Base-by-base conservation (phyloP, 2,888 invertebrate species). In the Parasteatoda lunata region DNA sequence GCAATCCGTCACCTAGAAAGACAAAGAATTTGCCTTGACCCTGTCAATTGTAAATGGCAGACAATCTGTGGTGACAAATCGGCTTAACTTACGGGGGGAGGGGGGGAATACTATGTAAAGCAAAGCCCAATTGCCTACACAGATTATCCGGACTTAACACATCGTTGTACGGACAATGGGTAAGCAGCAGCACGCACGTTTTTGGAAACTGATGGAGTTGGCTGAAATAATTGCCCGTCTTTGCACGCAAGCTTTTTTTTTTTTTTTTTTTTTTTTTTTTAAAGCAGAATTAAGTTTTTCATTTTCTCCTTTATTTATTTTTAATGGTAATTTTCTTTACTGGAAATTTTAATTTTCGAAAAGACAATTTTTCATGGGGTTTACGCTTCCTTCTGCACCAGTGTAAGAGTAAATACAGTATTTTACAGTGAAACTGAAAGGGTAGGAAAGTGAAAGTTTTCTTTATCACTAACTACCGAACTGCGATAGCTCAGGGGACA, bases 71-170 rank as follows among this genome's bases (percentile, higher is more conserved):
- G 11, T 47, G 49, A 70, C 71, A 66, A 80, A 80, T 80, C 80
- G 80, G 72, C 80, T 80, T 72, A 73, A 65, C 80, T 72, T n/a
- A 9, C 51, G 68, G 15, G 66, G 75, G 13, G 52, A 73, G 68
- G 66, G 45, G 9, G 5, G 30, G 30, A 30, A 30, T 30, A 30
- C 30, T 30, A 68, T 68, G 66, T 68, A 68, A 68, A 68, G 59
- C 59, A 59, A 11, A 52, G 47, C 52, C 66, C 72, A 73, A 68
- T 72, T 79, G 72, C 48, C 70, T 30, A 9, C 15, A 30, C 80
- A 73, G 75, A 75, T 81, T 75, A 79, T 45, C 54, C 79, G n/a
- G 79, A 79, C 71, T 79, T 79, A 81, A 68, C 75, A 81, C 81
- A 68, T 75, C 68, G 81, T 81, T 75, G 75, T 68, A 73, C 75